These are phyloP conservation scores for Papilio gigon DNA, from an alignment of 2,888 invertebrate genomes.

Conservation along the genomic window DNA sequence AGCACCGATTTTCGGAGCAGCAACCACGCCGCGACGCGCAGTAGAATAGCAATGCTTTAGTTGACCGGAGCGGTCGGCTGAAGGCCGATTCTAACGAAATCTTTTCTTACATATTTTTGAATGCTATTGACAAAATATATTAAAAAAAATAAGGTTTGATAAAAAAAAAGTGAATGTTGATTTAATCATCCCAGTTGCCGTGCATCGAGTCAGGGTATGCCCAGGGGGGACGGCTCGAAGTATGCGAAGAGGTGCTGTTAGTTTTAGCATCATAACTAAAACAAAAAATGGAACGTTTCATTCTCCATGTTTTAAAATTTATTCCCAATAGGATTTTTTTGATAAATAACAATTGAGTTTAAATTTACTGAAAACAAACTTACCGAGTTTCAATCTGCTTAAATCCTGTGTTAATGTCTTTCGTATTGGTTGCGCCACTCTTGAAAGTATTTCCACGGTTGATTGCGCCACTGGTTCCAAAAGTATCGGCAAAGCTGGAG, in stretches of 20 bases:
- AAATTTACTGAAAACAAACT: slow-evolving; percentile 43
- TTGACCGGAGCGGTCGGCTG: no score
- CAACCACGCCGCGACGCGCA: no score
- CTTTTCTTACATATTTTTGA: no score
- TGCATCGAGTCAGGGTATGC: slow-evolving; percentile 67
- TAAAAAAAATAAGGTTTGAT: slow-evolving; percentile 31
- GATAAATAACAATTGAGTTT: no score
- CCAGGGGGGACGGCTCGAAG: slow-evolving; percentile 76
- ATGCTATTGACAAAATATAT: not conserved
- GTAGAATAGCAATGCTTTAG: no score
- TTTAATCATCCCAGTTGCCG: slow-evolving; percentile 70
- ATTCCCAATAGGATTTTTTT: no score
- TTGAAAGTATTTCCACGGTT: not conserved
- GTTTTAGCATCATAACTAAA: slow-evolving; percentile 71
- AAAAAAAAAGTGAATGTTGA: slow-evolving; percentile 5
- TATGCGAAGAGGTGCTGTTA: slow-evolving; percentile 67
- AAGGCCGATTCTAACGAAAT: no score
- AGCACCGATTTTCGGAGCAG: no score
- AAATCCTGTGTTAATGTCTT: slow-evolving; percentile 51
- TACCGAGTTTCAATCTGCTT: slow-evolving; percentile 72
- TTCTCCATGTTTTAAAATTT: not conserved
- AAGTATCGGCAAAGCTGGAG: not conserved
- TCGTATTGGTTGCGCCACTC: not conserved
- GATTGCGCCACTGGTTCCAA: not conserved
- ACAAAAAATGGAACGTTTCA: slow-evolving; percentile 40